phyloP scores from a whole-genome alignment of 2,113 vertebrate genomes.

The Pholis gunnellus region DNA sequence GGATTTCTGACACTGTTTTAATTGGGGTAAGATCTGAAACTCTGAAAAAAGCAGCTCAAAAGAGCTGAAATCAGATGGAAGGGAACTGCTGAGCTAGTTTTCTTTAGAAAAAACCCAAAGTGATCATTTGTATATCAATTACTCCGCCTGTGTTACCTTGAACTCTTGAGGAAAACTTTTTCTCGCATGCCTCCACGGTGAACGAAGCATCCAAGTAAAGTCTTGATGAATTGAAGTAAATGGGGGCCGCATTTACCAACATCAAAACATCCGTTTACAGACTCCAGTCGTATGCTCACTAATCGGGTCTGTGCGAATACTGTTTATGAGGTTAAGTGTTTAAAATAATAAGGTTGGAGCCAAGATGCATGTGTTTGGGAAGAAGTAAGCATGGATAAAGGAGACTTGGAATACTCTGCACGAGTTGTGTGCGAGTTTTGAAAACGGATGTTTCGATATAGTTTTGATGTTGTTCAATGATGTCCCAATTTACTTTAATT shows the following conservation, averaged over 20 bases:
- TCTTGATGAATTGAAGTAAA: neutral
- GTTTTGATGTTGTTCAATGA: neutral
- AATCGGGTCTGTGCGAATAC: neutral
- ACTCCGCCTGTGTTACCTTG: neutral
- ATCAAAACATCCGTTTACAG: neutral
- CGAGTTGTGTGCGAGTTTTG: neutral
- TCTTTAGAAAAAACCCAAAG: neutral
- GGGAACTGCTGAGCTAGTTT: neutral
- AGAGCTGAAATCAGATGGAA: neutral
- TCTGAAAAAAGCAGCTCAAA: neutral
- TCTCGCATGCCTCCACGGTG: neutral
- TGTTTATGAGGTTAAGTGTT: neutral
- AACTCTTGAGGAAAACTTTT: neutral
- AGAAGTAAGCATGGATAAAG: neutral
- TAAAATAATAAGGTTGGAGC: neutral
- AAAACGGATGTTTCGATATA: neutral
- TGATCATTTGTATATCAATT: conserved; percentile 4
- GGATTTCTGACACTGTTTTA: conserved; percentile 15
- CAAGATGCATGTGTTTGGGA: neutral
- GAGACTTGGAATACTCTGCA: neutral
- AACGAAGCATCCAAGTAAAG: neutral
- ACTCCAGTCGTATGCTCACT: neutral
- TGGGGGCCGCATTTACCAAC: neutral
- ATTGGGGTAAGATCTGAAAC: conserved; percentile 1
- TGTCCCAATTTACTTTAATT: neutral